Conservation (phyloP, 2,888 invertebrate genomes). For the Drosophila quinaria region DNA sequence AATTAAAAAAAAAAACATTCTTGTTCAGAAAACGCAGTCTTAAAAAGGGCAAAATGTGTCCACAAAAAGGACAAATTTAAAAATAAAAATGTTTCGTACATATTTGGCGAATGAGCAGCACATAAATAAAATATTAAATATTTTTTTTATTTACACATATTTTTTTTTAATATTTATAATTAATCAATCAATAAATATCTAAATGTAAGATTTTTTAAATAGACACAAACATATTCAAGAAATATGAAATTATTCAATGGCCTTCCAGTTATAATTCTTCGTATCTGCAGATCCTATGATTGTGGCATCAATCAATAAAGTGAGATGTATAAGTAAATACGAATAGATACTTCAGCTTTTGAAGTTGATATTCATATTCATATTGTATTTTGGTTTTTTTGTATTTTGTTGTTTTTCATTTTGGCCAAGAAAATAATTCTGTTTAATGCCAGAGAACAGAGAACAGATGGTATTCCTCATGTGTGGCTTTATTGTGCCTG, state of each 20-base stretch:
- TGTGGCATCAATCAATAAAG: slow-evolving; percentile 22
- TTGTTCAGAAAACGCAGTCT: too few relatives aligned
- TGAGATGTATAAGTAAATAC: slow-evolving; percentile 28
- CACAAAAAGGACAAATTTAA: too few relatives aligned
- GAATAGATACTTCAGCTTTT: slow-evolving; percentile 43
- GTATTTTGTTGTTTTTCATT: slow-evolving; percentile 24
- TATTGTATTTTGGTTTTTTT: slow-evolving; percentile 16
- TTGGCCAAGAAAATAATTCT: slow-evolving; percentile 61
- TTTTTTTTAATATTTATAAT: too few relatives aligned
- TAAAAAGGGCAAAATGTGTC: too few relatives aligned
- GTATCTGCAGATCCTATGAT: slow-evolving; percentile 6
- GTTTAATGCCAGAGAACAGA: slow-evolving; percentile 45
- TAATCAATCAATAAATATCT: neutral
- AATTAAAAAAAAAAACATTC: too few relatives aligned
- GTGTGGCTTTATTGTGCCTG: slow-evolving; percentile 72
- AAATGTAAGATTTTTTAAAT: neutral
- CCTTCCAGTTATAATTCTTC: neutral
- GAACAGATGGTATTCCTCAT: slow-evolving; percentile 73
- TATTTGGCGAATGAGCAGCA: too few relatives aligned
- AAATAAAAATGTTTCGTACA: too few relatives aligned
- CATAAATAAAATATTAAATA: too few relatives aligned
- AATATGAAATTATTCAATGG: neutral
- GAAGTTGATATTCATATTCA: slow-evolving; percentile 69
- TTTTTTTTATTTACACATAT: too few relatives aligned
- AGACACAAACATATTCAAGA: neutral